Conservation (phyloP, 2,797 vertebrate species). For the Petrocephalus schoutedeni region DNA sequence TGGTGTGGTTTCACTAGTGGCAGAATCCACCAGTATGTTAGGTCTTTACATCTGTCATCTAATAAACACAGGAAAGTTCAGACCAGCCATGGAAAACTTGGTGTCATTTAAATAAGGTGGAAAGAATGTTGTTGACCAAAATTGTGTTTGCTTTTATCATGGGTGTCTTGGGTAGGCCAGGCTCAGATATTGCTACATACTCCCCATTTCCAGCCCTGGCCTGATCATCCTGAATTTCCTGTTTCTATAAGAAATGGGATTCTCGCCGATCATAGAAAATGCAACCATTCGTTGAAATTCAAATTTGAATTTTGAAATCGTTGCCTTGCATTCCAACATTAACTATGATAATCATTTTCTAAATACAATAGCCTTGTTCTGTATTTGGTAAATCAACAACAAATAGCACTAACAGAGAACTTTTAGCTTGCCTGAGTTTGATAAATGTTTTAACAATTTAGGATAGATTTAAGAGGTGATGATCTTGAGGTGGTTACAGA, state of each 20-base stretch:
- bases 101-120: conserved; percentile 1
- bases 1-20: not conserved
- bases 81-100: not conserved
- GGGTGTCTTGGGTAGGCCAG: not conserved
- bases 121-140: conserved; percentile 30
- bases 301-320: not conserved
- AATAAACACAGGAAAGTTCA: not conserved
- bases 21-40: not conserved
- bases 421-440: not conserved
- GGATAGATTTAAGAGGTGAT: no score
- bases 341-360: not conserved
- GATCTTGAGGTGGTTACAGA: no score
- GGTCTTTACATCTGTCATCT: not conserved
- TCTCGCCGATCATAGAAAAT: not conserved
- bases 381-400: not conserved
- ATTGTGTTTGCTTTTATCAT: not conserved
- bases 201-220: not conserved
- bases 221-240: not conserved
- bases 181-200: not conserved
- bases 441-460: no score
- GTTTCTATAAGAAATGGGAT: not conserved
- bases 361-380: not conserved
- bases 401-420: not conserved
- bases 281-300: not conserved
- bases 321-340: not conserved